Evolutionary conservation across 2,113 vertebrate genomes (phyloP).

Genomic region (Proteles cristata): DNA sequence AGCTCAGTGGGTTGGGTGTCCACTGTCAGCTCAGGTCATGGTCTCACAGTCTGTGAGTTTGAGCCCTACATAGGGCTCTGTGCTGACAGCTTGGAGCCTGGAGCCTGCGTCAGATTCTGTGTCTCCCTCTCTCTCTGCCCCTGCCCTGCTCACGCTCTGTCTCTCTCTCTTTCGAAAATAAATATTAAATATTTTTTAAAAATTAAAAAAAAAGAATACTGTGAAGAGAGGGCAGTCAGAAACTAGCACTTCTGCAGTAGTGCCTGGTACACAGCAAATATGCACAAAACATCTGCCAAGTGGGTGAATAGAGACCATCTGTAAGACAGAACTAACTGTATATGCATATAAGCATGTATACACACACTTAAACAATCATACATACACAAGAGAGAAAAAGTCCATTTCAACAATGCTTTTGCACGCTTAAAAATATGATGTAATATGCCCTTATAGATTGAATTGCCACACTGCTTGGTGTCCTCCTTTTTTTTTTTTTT

Average conservation of each 20-base stretch:
- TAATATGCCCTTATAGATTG: background rate
- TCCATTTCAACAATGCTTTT: background rate
- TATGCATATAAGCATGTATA: background rate
- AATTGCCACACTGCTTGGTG: background rate
- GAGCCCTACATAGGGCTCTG: no score
- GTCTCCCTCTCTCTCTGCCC: no score
- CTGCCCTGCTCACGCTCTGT: no score
- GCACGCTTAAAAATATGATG: background rate
- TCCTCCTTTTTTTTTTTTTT: no score
- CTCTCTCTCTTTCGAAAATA: no score
- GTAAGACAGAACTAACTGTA: background rate
- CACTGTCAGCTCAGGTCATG: no score
- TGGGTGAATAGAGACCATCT: background rate
- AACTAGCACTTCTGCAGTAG: background rate
- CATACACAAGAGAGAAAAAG: background rate
- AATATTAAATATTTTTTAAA: no score
- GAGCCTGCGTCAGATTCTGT: no score
- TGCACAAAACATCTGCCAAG: background rate
- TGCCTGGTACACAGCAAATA: background rate
- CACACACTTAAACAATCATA: background rate
- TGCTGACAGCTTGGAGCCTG: no score
- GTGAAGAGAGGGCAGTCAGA: background rate
- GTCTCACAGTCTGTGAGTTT: no score
- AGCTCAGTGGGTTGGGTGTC: no score
- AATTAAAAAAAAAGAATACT: background rate